Evolutionary conservation across 2,888 invertebrate species (phyloP), one percentile per base, ranked within the genome.

Genomic region (Chymomyza amoena): DNA sequence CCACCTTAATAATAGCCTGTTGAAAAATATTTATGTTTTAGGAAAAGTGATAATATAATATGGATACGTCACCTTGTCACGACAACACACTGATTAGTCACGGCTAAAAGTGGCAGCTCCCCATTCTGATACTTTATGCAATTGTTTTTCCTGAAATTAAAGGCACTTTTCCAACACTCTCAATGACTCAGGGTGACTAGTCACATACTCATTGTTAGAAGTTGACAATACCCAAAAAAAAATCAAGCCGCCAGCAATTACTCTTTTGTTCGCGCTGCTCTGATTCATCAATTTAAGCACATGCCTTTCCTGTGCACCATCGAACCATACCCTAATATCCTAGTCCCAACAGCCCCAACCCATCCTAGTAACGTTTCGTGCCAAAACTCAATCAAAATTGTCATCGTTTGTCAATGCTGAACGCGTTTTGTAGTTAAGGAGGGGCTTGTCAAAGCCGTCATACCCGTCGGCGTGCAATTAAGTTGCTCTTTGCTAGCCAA

Each of bases 371-470:
- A 32, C 32, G 13, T 56, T 81, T 72, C 83, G 86, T 87, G 83
- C 77, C 63, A 77, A 84, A 85, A 84, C 86, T 84, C 88, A 84
- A 84, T 84, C 83, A 84, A 85, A 84, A 87, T 75, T 83, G 83
- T 83, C 83, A 78, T 72, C 73, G 71, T 83, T 80, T 79, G 81
- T 86, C 87, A 84, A 77, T 71, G 78, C 63, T 57, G 36, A 54
- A 60, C 51, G 66, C 39, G 39, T 45, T 1, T 45, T 45, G 39
- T 10, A 45, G 39, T 45, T 45, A 45, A 32, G 32, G 32, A 32
- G 39, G 39, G 39, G 39, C 39, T 13, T 45, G 39, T 45, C 39
- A 45, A 45, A 45, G 39, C 39, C 39, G 32, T 45, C 13, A 45
- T 45, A 45, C 39, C 39, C 39, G 13, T 4, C 72, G 72, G 73